A percentile compares a stretch with the other conserved stretches of the same genome.
Evolutionary conservation across 2,888 invertebrate species (phyloP).

Genomic region (Perizoma affinitatum): DNA sequence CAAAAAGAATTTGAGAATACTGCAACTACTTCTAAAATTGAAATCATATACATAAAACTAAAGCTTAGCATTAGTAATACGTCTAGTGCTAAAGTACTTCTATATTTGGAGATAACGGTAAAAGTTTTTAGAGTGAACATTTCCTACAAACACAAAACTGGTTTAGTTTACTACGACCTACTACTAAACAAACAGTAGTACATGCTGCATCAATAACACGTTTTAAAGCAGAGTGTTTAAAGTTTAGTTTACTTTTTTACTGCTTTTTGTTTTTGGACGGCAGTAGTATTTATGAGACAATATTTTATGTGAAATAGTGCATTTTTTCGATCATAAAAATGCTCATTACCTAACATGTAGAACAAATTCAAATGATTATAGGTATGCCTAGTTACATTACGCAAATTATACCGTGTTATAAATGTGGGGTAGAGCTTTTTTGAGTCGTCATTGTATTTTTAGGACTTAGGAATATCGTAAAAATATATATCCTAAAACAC

Average conservation of each 20-base stretch:
- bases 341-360: too few species aligned
- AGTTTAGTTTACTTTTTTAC: constrained; percentile 30
- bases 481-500: too few species aligned
- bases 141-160: constrained; percentile 70
- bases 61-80: constrained; percentile 16
- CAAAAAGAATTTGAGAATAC: too few species aligned
- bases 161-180: constrained; percentile 79
- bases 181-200: constrained; percentile 61
- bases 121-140: constrained; percentile 67
- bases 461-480: too few species aligned
- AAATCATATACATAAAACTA: neutral
- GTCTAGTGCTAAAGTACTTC: constrained; percentile 35
- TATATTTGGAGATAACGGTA: constrained; percentile 68
- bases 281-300: constrained; percentile 46
- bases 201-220: constrained; percentile 22
- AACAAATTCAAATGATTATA: too few species aligned
- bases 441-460: too few species aligned
- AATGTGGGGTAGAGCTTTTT: too few species aligned
- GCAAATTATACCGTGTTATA: too few species aligned
- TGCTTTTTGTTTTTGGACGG: constrained; percentile 28
- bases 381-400: too few species aligned
- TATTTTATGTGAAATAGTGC: too few species aligned
- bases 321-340: too few species aligned
- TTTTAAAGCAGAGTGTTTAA: constrained; percentile 21
- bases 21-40: too few species aligned